phyloP scores from a whole-genome alignment of 1,140 invertebrate genomes.

The Drosophila yakuba region DNA sequence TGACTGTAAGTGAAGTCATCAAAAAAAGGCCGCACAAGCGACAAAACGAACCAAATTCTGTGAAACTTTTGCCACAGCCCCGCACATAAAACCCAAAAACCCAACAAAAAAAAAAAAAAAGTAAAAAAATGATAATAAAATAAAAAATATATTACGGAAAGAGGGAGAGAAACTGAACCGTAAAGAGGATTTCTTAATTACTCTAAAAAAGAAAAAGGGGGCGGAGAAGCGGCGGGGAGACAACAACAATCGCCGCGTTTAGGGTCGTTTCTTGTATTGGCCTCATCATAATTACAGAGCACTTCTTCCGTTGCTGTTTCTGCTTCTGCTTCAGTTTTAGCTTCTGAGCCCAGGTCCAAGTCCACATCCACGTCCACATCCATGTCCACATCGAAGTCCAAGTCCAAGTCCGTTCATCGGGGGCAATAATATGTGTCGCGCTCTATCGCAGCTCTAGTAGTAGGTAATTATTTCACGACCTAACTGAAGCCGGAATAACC shows the following conservation, averaged over 20 bases:
- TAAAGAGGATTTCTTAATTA: conserved; percentile 83
- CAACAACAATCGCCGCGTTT: conserved; percentile 58
- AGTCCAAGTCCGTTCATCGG: conserved; percentile 46
- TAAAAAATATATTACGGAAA: conserved; percentile 21
- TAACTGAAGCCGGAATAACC: conserved; percentile 62
- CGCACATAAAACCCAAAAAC: conserved; percentile 67
- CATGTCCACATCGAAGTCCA: conserved; percentile 20
- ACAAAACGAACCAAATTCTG: conserved; percentile 66
- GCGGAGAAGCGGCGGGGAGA: conserved; percentile 29
- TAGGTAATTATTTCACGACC: conserved; percentile 79
- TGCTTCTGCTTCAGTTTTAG: not conserved
- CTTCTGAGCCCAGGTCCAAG: conserved; percentile 41
- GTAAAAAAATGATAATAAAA: no score
- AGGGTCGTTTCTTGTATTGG: conserved; percentile 80
- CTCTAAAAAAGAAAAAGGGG: conserved; percentile 54
- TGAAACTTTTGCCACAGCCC: conserved; percentile 70
- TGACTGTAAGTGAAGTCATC: conserved; percentile 81
- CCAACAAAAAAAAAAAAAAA: not conserved
- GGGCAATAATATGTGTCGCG: conserved; percentile 78
- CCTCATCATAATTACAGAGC: conserved; percentile 81
- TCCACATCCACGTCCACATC: not conserved
- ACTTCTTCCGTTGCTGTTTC: conserved; percentile 44
- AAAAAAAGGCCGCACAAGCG: conserved; percentile 60
- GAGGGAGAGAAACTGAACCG: conserved; percentile 27
- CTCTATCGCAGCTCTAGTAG: conserved; percentile 66